Conservation (phyloP, 1,140 invertebrate genomes). For the Sitobion miscanthi region DNA sequence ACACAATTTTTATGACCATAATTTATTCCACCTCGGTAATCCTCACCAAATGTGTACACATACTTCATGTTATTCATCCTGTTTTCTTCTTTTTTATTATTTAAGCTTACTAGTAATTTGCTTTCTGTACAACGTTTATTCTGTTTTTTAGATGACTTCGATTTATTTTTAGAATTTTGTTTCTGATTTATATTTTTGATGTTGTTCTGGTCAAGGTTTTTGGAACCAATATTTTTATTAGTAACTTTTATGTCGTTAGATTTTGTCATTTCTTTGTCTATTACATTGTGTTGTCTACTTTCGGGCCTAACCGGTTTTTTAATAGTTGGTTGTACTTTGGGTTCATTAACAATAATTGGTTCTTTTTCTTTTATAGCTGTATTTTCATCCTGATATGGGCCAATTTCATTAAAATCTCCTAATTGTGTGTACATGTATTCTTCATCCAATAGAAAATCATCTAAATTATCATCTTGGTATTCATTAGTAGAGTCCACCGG, state of each 20-base stretch:
- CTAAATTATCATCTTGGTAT: not conserved
- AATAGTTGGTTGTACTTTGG: not conserved
- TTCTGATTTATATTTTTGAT: not conserved
- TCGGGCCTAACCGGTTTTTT: not conserved
- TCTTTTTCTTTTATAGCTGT: not conserved
- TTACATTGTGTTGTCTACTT: not conserved
- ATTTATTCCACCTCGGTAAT: not conserved
- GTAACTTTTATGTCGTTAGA: not conserved
- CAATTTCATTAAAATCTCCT: not conserved
- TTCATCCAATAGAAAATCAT: not conserved
- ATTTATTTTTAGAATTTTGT: not conserved
- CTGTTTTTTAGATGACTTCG: not conserved
- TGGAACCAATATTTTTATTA: not conserved
- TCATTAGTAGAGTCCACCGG: not conserved
- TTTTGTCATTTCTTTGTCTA: not conserved
- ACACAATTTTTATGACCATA: not conserved
- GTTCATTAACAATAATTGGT: not conserved
- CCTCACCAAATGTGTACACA: not conserved
- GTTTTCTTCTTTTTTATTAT: not conserved
- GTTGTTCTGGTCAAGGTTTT: not conserved
- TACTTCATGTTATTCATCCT: not conserved
- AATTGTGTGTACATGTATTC: not conserved
- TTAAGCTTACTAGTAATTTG: not conserved
- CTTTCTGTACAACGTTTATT: not conserved
- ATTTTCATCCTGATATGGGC: not conserved